These are phyloP conservation scores for Ammodytes dubius DNA, from an alignment of 2,113 vertebrate species.

Conservation along the genomic window DNA sequence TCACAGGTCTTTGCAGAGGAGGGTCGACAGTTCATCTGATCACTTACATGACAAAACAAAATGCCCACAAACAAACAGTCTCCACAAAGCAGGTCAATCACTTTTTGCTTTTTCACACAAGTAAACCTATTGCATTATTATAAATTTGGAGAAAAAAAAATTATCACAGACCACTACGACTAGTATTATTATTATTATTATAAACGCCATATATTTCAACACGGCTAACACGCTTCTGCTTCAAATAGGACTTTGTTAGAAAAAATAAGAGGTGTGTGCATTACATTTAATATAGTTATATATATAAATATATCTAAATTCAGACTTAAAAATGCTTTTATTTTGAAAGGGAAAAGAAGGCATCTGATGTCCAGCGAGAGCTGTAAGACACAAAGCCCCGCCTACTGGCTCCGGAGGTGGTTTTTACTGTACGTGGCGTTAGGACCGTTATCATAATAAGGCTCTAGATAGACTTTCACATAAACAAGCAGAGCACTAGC, in stretches of 20 bases:
- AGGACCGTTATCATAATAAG: slow-evolving; percentile 32
- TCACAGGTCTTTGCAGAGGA: slow-evolving; percentile 35
- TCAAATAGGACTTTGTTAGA: slow-evolving; percentile 74
- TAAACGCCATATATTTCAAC: slow-evolving; percentile 46
- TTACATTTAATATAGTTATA: slow-evolving; percentile 78
- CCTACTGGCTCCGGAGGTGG: slow-evolving; percentile 29
- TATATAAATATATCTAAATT: slow-evolving; percentile 89
- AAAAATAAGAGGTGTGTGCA: slow-evolving; percentile 84
- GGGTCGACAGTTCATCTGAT: slow-evolving; percentile 48
- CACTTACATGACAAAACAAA: slow-evolving; percentile 28
- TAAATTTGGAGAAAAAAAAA: slow-evolving; percentile 35
- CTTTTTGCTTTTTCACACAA: slow-evolving; percentile 28
- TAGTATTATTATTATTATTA: slow-evolving; percentile 44
- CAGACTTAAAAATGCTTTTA: slow-evolving; percentile 86
- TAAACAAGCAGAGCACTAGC: slow-evolving; percentile 27
- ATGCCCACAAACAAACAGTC: slow-evolving; percentile 5
- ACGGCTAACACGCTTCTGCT: slow-evolving; percentile 31
- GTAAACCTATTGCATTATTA: slow-evolving; percentile 75
- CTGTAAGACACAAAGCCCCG: slow-evolving; percentile 20
- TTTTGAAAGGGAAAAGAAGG: slow-evolving; percentile 47
- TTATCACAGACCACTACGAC: slow-evolving; percentile 44
- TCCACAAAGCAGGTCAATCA: slow-evolving; percentile 33
- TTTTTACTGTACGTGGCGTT: slow-evolving; percentile 56
- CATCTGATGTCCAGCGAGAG: slow-evolving; percentile 58
- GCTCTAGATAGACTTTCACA: slow-evolving; percentile 45